Evolutionary conservation across 2,113 vertebrate genomes (phyloP).

Genomic region (Coturnix japonica): DNA sequence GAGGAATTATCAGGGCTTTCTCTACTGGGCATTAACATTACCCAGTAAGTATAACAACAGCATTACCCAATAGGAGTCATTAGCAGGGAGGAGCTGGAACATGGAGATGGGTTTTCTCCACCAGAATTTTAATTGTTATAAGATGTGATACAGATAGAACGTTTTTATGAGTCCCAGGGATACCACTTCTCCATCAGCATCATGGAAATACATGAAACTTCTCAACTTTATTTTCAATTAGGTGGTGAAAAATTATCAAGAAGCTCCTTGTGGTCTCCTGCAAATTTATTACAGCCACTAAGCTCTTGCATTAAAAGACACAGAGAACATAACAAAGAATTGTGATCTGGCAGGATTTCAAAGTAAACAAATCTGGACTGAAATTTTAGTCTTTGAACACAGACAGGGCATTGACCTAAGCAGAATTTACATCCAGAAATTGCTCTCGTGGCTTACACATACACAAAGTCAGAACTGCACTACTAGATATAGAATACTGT

Average conservation of each 20-base stretch:
- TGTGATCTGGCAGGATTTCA: slow-evolving; percentile 20
- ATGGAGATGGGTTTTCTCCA: background rate
- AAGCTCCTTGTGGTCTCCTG: slow-evolving; percentile 10
- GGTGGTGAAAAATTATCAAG: slow-evolving; percentile 5
- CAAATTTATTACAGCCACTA: slow-evolving; percentile 12
- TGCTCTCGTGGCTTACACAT: background rate
- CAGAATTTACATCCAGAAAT: background rate
- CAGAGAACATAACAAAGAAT: background rate
- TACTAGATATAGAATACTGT: background rate
- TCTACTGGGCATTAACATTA: background rate
- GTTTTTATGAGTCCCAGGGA: slow-evolving; percentile 37
- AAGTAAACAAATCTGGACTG: slow-evolving; percentile 21
- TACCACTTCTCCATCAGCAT: slow-evolving; percentile 9
- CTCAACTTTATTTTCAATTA: slow-evolving; percentile 26
- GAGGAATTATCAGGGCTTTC: background rate
- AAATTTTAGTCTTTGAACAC: slow-evolving; percentile 42
- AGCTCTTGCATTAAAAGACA: slow-evolving; percentile 10
- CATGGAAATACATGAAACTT: background rate
- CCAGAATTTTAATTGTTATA: background rate
- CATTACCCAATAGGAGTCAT: background rate
- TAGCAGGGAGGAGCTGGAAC: background rate
- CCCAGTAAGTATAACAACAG: background rate
- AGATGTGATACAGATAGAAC: slow-evolving; percentile 22
- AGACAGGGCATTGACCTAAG: background rate
- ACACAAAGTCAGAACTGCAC: background rate